These are phyloP conservation scores for Lasioglossum malachurum DNA, from an alignment of 2,888 invertebrate genomes.

Conservation along the genomic window DNA sequence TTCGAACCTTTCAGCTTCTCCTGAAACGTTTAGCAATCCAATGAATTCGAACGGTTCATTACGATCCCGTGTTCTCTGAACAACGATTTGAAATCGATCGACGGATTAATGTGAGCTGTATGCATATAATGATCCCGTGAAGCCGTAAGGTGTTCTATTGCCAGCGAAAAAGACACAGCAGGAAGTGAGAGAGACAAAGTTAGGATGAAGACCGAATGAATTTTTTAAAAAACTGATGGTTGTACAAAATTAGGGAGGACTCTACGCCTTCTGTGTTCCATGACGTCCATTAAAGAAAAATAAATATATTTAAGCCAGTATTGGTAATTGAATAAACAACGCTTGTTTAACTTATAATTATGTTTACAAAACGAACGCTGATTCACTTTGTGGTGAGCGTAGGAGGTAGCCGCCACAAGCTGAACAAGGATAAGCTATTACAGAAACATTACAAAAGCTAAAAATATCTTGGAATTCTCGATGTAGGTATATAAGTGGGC, in stretches of 20 bases:
- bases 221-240: not conserved
- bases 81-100: not conserved
- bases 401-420: not conserved
- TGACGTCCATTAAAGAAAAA: not conserved
- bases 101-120: constrained; percentile 9
- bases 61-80: not conserved
- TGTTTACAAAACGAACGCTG: not conserved
- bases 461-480: constrained; percentile 1
- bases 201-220: not conserved
- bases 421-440: not conserved
- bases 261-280: not conserved
- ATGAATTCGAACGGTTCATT: not conserved
- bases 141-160: not conserved
- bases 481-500: not conserved
- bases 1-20: not conserved
- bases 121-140: constrained; percentile 18
- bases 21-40: constrained; percentile 1
- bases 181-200: not conserved
- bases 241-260: not conserved
- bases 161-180: not conserved
- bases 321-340: not conserved
- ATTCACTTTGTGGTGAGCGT: not conserved
- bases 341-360: constrained; percentile 3
- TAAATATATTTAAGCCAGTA: not conserved
- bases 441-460: not conserved